Conservation (phyloP, 1,140 invertebrate species). For the Euura lappo region DNA sequence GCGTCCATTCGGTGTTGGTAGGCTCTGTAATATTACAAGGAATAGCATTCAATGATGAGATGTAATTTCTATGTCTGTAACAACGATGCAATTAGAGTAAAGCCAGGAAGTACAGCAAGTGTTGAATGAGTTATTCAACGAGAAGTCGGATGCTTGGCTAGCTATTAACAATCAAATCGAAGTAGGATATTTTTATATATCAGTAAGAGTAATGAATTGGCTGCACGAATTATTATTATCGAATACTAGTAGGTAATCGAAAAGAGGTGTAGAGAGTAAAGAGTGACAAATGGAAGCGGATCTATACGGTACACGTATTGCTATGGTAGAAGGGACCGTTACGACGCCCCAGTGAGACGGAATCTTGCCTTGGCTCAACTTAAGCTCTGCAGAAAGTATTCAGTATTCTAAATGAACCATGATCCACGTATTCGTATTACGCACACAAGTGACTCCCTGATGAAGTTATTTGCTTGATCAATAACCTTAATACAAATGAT, state of each 20-base stretch:
- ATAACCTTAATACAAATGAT: not conserved
- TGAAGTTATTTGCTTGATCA: not conserved
- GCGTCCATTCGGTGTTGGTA: constrained; percentile 58
- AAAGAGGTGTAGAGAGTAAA: constrained; percentile 13
- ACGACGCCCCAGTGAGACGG: constrained; percentile 30
- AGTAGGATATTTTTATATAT: not conserved
- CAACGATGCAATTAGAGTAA: too few relatives aligned
- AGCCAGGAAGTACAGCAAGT: too few relatives aligned
- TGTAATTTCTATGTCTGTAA: too few relatives aligned
- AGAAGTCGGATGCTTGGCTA: not conserved
- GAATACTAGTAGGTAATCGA: constrained; percentile 14
- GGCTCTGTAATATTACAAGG: constrained; percentile 42
- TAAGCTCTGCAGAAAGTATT: constrained; percentile 11
- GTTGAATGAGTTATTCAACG: too few relatives aligned
- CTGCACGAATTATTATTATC: constrained; percentile 12
- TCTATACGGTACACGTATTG: constrained; percentile 30
- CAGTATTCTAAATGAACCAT: constrained; percentile 15
- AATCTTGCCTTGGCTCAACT: constrained; percentile 30
- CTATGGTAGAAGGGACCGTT: constrained; percentile 40
- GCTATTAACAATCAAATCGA: not conserved
- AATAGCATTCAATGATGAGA: not conserved
- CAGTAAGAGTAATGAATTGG: not conserved
- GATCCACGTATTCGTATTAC: not conserved
- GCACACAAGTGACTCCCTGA: not conserved
- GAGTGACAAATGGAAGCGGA: constrained; percentile 19